A percentile compares a stretch with the other conserved stretches of the same genome.
phyloP scores from a whole-genome alignment of 2,113 vertebrate genomes.

The Chunga burmeisteri region DNA sequence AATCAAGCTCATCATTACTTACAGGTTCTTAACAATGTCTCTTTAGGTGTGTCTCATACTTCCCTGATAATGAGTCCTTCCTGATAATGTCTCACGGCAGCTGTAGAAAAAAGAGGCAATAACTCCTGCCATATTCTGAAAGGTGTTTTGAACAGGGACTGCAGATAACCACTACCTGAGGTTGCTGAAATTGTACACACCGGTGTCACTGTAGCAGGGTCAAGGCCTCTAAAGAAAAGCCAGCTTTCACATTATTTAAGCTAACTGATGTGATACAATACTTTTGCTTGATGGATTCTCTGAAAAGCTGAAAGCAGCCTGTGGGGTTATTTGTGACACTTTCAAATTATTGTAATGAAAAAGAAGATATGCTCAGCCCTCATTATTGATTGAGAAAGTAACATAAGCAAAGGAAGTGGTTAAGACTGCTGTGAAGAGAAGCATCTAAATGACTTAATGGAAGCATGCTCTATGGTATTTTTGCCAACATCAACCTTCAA shows the following conservation, averaged over 20 bases:
- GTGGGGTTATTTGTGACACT: not conserved
- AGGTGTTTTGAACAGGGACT: fast-evolving
- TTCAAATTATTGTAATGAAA: not conserved
- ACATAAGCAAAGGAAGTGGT: not conserved
- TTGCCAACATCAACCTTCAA: not conserved
- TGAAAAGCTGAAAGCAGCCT: not conserved
- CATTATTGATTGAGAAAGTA: not conserved
- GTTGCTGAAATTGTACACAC: not conserved
- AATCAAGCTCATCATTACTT: not conserved
- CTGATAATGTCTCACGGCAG: not conserved
- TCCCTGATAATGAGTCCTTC: not conserved
- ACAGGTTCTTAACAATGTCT: not conserved
- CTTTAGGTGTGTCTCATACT: not conserved
- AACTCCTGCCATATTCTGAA: not conserved
- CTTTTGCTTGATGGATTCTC: too few species aligned
- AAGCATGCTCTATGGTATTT: not conserved
- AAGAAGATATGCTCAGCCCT: not conserved
- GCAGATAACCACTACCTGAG: not conserved
- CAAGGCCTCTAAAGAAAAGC: not conserved
- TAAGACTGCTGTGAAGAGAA: not conserved
- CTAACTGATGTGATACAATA: not conserved
- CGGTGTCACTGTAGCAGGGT: fast-evolving
- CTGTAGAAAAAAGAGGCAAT: not conserved
- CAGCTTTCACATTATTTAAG: not conserved
- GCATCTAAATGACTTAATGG: fast-evolving